phyloP scores from a whole-genome alignment of 2,797 vertebrate genomes.

The Brotula barbata region DNA sequence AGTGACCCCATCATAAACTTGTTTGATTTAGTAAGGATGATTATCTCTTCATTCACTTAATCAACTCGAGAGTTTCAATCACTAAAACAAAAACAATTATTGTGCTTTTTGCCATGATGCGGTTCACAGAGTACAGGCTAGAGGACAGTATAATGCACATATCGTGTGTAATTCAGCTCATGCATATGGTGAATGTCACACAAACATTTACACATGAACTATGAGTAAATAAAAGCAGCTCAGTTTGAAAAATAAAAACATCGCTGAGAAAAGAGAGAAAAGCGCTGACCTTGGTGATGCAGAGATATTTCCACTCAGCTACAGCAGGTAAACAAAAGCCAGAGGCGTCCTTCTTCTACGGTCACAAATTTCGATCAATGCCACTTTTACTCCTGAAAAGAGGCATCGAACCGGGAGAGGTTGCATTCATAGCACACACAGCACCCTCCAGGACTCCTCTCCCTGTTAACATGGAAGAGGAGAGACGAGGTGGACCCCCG shows the following conservation, averaged over 20 bases:
- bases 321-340: slow-evolving; percentile 71
- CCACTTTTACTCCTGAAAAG: neutral
- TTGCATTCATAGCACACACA: neutral
- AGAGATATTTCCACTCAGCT: slow-evolving; percentile 48
- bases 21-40: no score
- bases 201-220: no score
- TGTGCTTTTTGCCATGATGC: no score
- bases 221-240: no score
- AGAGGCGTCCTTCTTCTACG: slow-evolving; percentile 33
- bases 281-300: slow-evolving; percentile 67
- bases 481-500: slow-evolving; percentile 45
- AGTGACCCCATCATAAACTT: neutral
- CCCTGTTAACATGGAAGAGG: slow-evolving; percentile 10
- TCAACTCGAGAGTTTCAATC: no score
- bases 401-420: neutral
- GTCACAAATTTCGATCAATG: neutral
- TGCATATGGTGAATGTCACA: no score
- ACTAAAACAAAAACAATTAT: no score
- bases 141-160: no score
- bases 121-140: no score
- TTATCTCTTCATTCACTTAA: no score
- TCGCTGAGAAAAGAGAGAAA: neutral
- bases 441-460: neutral
- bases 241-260: neutral
- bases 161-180: no score